Evolutionary conservation across 2,113 vertebrate species (phyloP).

Genomic region (Hipposideros armiger): DNA sequence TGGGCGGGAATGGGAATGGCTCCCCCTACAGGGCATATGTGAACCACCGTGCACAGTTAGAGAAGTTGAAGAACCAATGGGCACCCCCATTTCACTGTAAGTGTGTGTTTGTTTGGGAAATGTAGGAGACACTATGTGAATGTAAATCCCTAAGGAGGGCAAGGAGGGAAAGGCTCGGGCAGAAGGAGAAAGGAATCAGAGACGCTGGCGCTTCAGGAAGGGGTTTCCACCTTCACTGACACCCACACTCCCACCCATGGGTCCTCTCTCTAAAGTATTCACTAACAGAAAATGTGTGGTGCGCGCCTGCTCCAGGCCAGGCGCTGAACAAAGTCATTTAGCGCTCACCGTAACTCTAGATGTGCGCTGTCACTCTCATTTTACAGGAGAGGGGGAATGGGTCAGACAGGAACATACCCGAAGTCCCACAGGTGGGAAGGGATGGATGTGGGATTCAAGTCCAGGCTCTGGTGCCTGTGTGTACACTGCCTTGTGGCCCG

Average conservation of each 20-base stretch:
- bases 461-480: background rate
- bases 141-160: background rate
- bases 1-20: constrained; percentile 60
- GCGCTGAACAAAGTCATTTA: background rate
- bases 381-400: background rate
- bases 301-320: background rate
- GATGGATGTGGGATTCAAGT: background rate
- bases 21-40: constrained; percentile 73
- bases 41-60: background rate
- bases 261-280: background rate
- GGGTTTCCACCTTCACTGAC: no score
- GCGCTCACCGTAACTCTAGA: background rate
- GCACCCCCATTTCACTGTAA: background rate
- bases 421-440: background rate
- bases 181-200: background rate
- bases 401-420: background rate
- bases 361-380: background rate
- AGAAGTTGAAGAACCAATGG: background rate
- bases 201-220: background rate
- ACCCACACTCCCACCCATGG: background rate
- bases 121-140: background rate
- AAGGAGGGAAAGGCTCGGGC: background rate
- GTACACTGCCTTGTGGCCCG: no score
- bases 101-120: background rate
- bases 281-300: background rate